Evolutionary conservation across 2,888 invertebrate species (phyloP).

Genomic region (Harmothoe impar): DNA sequence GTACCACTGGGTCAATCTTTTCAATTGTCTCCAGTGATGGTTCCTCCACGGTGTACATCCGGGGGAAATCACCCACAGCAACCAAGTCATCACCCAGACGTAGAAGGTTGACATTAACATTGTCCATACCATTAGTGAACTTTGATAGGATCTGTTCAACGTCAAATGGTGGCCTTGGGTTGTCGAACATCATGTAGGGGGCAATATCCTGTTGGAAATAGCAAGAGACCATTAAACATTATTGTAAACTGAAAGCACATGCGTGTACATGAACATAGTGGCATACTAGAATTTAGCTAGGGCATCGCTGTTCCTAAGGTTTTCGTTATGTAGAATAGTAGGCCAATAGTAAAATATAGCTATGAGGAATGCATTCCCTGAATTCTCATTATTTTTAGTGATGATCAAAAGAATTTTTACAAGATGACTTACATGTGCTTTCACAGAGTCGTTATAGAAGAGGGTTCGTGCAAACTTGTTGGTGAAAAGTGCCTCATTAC

Average conservation of each 20-base stretch:
- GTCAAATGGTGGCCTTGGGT: neutral
- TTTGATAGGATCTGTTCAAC: neutral
- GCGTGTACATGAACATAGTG: no score
- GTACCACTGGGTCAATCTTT: neutral
- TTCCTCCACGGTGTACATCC: neutral
- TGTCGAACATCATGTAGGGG: neutral
- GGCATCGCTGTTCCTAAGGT: no score
- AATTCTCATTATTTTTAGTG: no score
- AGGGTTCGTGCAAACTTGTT: neutral
- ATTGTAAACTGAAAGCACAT: no score
- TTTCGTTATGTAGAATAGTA: no score
- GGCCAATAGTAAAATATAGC: no score
- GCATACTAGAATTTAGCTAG: no score
- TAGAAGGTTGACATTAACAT: neutral
- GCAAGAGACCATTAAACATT: no score
- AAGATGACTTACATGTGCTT: neutral
- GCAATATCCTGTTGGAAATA: neutral
- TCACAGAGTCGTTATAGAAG: slow-evolving; percentile 6
- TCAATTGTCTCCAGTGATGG: neutral
- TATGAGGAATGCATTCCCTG: no score
- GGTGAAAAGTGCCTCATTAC: neutral
- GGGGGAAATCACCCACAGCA: neutral
- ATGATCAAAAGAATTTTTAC: no score
- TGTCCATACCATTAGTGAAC: neutral
- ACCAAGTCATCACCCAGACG: neutral